Evolutionary conservation across 2,888 invertebrate genomes (phyloP), one percentile per base, ranked within the genome.

Genomic region (Rugalucina vietnamica): DNA sequence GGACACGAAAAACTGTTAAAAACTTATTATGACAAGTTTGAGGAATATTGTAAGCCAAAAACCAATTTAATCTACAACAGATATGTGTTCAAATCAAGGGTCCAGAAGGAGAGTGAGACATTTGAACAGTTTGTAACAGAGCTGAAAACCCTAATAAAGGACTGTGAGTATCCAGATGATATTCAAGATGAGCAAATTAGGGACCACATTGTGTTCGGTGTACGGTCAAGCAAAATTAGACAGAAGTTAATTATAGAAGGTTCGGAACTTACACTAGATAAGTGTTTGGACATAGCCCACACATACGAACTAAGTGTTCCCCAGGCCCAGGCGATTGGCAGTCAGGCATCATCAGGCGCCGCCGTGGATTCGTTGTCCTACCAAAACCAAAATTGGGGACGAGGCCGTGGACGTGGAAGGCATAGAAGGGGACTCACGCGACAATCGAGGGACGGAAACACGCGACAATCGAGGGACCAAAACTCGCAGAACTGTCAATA

Each of bases 101-200:
- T 27, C 1, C 84, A 87, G 27, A 3, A 27, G 5, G 74, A 77
- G 10, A 37, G 34, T 24, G 84, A 82, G 72, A 34, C 71, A 1
- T 78, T 87, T 39, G 85, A 85, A 21, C 82, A 80, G 29, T 87
- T 83, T 74, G 79, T 87, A 0, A 86, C 85, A 29, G 79, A 77
- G n/a, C 76, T 88, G 29, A 77, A 85, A 72, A 37, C 79, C 0
- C n/a, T 75, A 21, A 43, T 79, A 4, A 73, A 49, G 34, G 84
- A 86, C 24, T 82, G 82, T 76, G 76, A 76, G 18, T 86, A 85
- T 72, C n/a, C 65, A 27, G 54, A 34, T n/a, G 43, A n/a, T 18
- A 37, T 82, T 12, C 29, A 79, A 5, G 81, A 81, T 37, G 79
- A 78, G n/a, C 37, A 81, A 57, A 57, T 82, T 14, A 70, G 83